Percentiles rank a stretch among this genome's conserved stretches.
These are phyloP conservation scores for Rhamnusium bicolor DNA, from an alignment of 2,888 invertebrate species.

Conservation along the genomic window DNA sequence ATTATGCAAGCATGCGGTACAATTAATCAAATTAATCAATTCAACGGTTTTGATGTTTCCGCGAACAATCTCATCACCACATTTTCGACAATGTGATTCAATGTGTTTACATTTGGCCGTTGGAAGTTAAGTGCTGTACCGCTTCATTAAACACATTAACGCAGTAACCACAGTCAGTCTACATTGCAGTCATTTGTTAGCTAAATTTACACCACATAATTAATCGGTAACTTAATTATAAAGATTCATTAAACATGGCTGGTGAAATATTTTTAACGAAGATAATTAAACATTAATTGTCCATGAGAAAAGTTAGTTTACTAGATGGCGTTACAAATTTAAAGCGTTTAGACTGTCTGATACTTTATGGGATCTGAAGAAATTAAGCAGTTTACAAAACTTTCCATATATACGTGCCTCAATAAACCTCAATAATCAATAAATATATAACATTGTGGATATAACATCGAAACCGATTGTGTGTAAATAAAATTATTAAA, in stretches of 20 bases:
- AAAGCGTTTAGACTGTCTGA: not conserved
- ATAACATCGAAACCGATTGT: too few relatives aligned
- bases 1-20: constrained; percentile 3
- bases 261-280: constrained; percentile 35
- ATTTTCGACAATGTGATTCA: constrained; percentile 42
- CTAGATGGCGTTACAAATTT: constrained; percentile 37
- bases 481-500: too few relatives aligned
- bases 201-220: constrained; percentile 55
- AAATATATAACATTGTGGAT: too few relatives aligned
- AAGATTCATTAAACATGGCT: constrained; percentile 49
- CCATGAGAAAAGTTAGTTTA: constrained; percentile 9
- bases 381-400: not conserved
- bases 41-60: constrained; percentile 21
- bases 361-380: not conserved
- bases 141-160: constrained; percentile 58
- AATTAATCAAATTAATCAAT: constrained; percentile 29
- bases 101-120: constrained; percentile 51
- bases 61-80: constrained; percentile 26
- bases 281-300: constrained; percentile 37
- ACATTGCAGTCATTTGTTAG: constrained; percentile 54
- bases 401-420: not conserved
- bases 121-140: constrained; percentile 55
- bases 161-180: constrained; percentile 51
- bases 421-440: not conserved
- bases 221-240: constrained; percentile 56